These are phyloP conservation scores for Brachionus sp. DNA, from an alignment of 1,140 invertebrate genomes.

Conservation along the genomic window DNA sequence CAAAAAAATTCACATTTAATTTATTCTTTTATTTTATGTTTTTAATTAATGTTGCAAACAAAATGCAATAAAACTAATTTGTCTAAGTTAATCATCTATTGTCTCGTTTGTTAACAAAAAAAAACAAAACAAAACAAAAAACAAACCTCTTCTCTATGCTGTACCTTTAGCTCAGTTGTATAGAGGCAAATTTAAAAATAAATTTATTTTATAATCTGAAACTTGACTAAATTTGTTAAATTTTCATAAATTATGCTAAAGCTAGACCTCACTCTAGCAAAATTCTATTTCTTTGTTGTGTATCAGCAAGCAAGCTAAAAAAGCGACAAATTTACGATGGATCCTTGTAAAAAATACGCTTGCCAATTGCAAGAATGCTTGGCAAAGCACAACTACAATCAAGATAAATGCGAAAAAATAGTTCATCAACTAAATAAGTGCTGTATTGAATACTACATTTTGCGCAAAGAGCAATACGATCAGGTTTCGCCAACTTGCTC, in stretches of 20 bases:
- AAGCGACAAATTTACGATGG: background rate
- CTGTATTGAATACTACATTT: slow-evolving; percentile 8
- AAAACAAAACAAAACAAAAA: background rate
- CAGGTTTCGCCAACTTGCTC: slow-evolving; percentile 32
- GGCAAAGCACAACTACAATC: background rate
- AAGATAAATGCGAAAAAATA: slow-evolving; percentile 5
- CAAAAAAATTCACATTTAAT: background rate
- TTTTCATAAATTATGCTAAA: background rate
- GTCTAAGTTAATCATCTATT: background rate
- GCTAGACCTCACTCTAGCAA: background rate
- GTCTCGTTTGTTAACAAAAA: background rate
- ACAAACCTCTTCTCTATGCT: background rate
- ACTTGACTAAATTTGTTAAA: background rate
- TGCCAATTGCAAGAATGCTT: slow-evolving; percentile 31
- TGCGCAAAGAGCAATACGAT: background rate
- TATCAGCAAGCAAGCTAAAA: background rate
- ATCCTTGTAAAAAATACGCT: slow-evolving; percentile 40
- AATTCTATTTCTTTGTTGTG: background rate
- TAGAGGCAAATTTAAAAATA: background rate
- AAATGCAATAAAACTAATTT: background rate
- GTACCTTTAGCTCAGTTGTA: background rate
- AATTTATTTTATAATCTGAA: background rate
- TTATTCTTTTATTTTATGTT: background rate
- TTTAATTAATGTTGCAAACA: slow-evolving; percentile 5
- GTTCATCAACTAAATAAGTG: slow-evolving; percentile 4